These are phyloP conservation scores for Microcebus ravelobensis DNA, from an alignment of 2,113 vertebrate genomes.

Conservation along the genomic window DNA sequence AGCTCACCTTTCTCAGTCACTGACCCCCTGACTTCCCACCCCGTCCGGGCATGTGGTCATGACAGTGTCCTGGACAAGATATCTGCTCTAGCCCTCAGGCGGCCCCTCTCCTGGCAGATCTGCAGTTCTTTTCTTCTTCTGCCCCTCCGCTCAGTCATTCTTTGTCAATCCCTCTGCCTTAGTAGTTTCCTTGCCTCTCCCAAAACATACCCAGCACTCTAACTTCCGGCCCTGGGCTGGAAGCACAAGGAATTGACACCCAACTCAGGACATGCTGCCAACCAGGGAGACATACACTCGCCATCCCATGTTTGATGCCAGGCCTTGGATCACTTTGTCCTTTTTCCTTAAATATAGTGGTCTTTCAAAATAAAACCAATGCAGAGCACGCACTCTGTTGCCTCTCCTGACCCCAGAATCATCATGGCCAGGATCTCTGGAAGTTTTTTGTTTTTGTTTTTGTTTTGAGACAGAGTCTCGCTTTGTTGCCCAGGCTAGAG, in stretches of 20 bases:
- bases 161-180: background rate
- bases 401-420: background rate
- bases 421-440: background rate
- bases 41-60: background rate
- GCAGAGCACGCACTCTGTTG: background rate
- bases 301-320: background rate
- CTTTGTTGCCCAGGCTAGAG: no score
- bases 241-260: no score
- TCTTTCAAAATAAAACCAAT: background rate
- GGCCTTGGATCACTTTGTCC: background rate
- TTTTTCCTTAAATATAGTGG: background rate
- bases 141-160: background rate
- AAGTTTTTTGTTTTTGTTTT: background rate
- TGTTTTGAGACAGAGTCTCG: no score
- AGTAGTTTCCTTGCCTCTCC: background rate
- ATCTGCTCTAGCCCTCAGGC: accelerated
- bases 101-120: background rate
- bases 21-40: background rate
- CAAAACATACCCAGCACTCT: background rate
- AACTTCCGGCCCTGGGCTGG: background rate
- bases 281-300: background rate
- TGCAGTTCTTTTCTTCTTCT: background rate
- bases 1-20: background rate
- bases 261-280: background rate
- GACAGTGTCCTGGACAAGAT: background rate